These are phyloP conservation scores for Peromyscus leucopus DNA, from an alignment of 2,113 vertebrate species.

Conservation along the genomic window DNA sequence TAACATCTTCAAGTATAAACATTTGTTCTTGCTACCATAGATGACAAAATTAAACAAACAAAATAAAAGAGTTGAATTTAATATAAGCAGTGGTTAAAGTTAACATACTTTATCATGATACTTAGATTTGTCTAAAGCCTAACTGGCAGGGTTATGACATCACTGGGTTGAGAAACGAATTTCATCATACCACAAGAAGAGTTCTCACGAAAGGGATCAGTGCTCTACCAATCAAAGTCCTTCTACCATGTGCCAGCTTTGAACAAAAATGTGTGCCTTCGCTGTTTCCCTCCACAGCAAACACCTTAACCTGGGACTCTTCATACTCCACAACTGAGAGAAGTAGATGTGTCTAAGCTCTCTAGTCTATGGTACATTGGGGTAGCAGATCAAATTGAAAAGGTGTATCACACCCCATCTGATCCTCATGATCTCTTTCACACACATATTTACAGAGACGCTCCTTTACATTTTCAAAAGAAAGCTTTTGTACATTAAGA, in stretches of 20 bases:
- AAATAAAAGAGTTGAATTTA: neutral
- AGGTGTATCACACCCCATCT: neutral
- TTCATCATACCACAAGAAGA: neutral
- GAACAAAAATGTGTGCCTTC: neutral
- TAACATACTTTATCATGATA: neutral
- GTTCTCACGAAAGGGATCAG: neutral
- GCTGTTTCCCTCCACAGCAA: fast-evolving
- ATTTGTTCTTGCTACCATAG: neutral
- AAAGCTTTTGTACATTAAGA: neutral
- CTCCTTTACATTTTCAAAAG: neutral
- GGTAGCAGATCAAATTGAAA: too few species aligned
- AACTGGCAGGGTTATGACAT: neutral
- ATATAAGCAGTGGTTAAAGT: neutral
- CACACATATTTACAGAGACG: neutral
- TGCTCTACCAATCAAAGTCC: neutral
- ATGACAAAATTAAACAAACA: neutral
- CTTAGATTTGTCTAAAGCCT: neutral
- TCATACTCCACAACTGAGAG: neutral
- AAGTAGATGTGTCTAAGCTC: neutral
- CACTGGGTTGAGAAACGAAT: neutral
- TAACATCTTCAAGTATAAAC: neutral
- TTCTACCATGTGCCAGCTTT: neutral
- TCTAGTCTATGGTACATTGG: too few species aligned
- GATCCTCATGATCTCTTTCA: neutral
- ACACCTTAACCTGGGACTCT: neutral